Evolutionary conservation across 2,888 invertebrate genomes (phyloP).

Genomic region (Eupithecia pulchellata): DNA sequence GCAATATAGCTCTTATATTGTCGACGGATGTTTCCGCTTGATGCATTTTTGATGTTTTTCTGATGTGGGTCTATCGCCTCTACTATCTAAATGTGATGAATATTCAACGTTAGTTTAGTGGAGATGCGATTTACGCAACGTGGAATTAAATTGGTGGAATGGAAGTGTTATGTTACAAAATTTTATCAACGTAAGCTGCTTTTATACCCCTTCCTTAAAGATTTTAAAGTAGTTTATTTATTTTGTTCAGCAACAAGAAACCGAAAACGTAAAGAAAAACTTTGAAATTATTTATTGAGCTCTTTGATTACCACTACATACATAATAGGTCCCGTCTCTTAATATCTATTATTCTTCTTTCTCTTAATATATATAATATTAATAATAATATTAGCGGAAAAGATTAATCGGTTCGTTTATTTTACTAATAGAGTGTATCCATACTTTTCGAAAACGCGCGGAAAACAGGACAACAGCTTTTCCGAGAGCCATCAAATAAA

Average conservation of each 20-base stretch:
- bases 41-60: constrained; percentile 86
- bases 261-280: background rate
- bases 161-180: background rate
- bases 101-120: constrained; percentile 77
- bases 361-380: no score
- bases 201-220: background rate
- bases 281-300: background rate
- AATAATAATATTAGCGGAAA: no score
- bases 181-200: background rate
- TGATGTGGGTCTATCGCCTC: constrained; percentile 85
- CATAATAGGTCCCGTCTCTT: background rate
- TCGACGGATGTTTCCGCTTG: constrained; percentile 83
- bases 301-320: background rate
- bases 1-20: constrained; percentile 79
- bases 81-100: constrained; percentile 85
- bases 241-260: background rate
- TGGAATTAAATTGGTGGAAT: constrained; percentile 26
- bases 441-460: constrained; percentile 41
- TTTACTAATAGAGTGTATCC: constrained; percentile 48
- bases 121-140: constrained; percentile 63
- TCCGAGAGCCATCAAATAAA: constrained; percentile 81
- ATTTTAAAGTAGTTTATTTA: no score
- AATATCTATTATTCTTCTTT: background rate
- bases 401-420: background rate
- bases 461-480: constrained; percentile 59